Evolutionary conservation across 1,140 invertebrate genomes (phyloP).

Genomic region (Capitella teleta): DNA sequence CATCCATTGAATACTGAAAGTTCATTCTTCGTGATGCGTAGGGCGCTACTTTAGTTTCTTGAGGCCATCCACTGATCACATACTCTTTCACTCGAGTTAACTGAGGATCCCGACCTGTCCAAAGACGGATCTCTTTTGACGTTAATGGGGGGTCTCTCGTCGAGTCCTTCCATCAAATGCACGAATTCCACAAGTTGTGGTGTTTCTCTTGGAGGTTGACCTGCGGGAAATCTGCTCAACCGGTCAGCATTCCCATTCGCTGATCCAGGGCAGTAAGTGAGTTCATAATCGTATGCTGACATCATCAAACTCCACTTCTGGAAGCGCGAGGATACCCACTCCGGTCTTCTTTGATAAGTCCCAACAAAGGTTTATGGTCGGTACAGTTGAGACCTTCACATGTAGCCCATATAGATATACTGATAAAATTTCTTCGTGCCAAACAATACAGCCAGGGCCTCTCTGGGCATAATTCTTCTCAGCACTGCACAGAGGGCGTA

Average conservation of each 20-base stretch:
- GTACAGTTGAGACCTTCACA: too few relatives aligned
- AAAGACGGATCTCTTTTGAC: not conserved
- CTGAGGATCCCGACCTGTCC: conserved; percentile 6
- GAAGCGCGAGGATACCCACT: too few relatives aligned
- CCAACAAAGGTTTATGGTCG: too few relatives aligned
- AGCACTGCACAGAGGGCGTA: too few relatives aligned
- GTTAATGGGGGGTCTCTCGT: conserved; percentile 1
- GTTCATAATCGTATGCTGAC: conserved; percentile 11
- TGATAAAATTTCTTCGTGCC: too few relatives aligned
- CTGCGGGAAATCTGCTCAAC: conserved; percentile 3
- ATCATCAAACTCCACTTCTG: conserved; percentile 16
- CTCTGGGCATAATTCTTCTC: too few relatives aligned
- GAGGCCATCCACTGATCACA: not conserved
- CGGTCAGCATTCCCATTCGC: conserved; percentile 5
- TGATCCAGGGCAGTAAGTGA: conserved; percentile 11
- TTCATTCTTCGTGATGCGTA: conserved; percentile 3
- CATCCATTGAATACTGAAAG: conserved; percentile 4
- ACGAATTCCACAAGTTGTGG: conserved; percentile 9
- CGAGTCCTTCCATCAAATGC: not conserved
- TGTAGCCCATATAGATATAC: too few relatives aligned
- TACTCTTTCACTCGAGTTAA: not conserved
- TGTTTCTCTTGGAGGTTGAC: too few relatives aligned
- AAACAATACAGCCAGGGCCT: too few relatives aligned
- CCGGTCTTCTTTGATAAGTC: too few relatives aligned
- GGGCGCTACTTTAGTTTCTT: not conserved